These are phyloP conservation scores for Cryptoprocta ferox DNA, from an alignment of 2,797 vertebrate species.

Conservation along the genomic window DNA sequence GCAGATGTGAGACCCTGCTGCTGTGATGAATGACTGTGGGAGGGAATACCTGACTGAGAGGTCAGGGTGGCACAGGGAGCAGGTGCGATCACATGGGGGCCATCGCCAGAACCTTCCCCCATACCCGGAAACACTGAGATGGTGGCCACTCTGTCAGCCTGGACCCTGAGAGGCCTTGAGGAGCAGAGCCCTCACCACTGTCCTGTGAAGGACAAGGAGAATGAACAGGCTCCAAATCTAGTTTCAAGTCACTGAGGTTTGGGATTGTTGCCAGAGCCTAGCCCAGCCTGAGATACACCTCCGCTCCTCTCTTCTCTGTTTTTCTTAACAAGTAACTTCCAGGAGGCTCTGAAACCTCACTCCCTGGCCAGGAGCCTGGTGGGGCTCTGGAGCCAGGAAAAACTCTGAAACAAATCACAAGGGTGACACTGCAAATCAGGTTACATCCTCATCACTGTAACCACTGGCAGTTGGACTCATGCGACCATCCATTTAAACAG, in stretches of 20 bases:
- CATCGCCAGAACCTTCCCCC: neutral
- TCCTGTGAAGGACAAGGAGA: neutral
- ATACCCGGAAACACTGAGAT: too few relatives aligned
- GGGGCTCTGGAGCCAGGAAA: neutral
- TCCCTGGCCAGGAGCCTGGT: neutral
- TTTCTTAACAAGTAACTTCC: neutral
- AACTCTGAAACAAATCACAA: neutral
- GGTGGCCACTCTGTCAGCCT: too few relatives aligned
- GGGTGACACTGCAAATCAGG: neutral
- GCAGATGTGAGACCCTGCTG: neutral
- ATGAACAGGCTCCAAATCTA: neutral
- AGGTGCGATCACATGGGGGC: neutral
- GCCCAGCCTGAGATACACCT: neutral
- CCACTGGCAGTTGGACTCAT: neutral
- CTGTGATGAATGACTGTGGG: neutral
- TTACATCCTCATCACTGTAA: neutral
- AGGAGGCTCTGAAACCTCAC: neutral
- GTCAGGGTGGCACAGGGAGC: too few relatives aligned
- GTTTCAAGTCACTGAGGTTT: neutral
- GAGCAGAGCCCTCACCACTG: rapidly evolving
- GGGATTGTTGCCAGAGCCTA: neutral
- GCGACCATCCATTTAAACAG: neutral
- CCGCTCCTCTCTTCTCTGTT: neutral
- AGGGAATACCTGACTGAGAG: rapidly evolving
- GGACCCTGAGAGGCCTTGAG: neutral